Conservation (phyloP, 2,888 invertebrate genomes). For the Tryphoninae sp. region DNA sequence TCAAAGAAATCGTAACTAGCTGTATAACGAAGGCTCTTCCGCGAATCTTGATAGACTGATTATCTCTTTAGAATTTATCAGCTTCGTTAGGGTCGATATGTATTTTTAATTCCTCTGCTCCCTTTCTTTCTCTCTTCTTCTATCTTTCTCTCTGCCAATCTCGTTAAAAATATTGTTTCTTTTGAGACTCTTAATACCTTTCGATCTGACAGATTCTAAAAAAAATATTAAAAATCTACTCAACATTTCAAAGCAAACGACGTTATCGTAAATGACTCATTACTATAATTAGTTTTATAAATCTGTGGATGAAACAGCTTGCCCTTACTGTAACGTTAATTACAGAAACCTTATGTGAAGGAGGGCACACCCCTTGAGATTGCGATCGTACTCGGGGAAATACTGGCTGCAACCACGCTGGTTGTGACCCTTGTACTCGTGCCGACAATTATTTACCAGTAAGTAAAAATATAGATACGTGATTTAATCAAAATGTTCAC, state of each 20-base stretch:
- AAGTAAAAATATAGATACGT: constrained; percentile 51
- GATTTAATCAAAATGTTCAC: not conserved
- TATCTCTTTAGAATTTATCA: constrained; percentile 45
- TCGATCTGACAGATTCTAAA: too few species aligned
- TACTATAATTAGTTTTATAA: not conserved
- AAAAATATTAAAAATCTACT: too few species aligned
- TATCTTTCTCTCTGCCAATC: not conserved
- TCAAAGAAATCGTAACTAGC: constrained; percentile 35
- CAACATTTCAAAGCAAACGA: not conserved
- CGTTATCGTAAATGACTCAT: not conserved
- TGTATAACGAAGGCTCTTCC: constrained; percentile 31
- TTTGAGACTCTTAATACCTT: too few species aligned
- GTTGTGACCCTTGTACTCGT: constrained; percentile 62
- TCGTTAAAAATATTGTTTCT: too few species aligned
- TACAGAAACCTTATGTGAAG: constrained; percentile 47
- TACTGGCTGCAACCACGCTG: constrained; percentile 46
- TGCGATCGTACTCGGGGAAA: constrained; percentile 52
- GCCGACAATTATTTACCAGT: constrained; percentile 67
- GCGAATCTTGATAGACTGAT: constrained; percentile 20
- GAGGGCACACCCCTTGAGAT: constrained; percentile 49
- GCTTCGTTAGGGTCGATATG: not conserved
- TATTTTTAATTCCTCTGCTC: not conserved
- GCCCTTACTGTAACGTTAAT: constrained; percentile 5
- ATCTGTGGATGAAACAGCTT: not conserved
- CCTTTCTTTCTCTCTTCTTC: not conserved